Percentiles rank a stretch among this genome's conserved stretches.
These are phyloP conservation scores for Eolophus roseicapilla DNA, from an alignment of 2,113 vertebrate genomes.

Conservation along the genomic window DNA sequence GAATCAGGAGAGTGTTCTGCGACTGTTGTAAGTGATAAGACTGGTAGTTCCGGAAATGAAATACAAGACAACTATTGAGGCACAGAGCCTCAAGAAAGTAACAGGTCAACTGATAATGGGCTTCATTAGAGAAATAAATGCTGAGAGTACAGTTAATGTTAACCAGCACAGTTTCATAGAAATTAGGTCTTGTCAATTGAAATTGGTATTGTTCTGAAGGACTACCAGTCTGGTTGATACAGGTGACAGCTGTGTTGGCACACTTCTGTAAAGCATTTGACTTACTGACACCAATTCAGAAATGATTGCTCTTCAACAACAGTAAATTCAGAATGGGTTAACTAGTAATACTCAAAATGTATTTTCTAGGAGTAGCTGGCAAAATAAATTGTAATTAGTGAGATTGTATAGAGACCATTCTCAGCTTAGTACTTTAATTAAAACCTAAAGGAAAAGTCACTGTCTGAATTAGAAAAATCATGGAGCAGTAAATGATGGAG, in stretches of 20 bases:
- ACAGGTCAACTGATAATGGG: not conserved
- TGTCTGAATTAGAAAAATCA: not conserved
- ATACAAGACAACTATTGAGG: not conserved
- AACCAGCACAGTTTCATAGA: not conserved
- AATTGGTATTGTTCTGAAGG: not conserved
- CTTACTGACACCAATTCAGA: not conserved
- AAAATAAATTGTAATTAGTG: not conserved
- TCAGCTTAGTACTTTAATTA: not conserved
- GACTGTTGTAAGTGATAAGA: not conserved
- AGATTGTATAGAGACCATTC: not conserved
- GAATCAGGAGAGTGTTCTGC: not conserved
- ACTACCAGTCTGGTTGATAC: not conserved
- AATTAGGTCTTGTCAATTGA: not conserved
- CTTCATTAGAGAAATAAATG: not conserved
- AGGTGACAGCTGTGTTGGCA: not conserved
- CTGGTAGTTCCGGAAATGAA: not conserved
- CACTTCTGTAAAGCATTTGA: not conserved
- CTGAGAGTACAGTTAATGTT: not conserved
- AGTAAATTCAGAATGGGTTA: not conserved
- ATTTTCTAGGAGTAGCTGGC: not conserved
- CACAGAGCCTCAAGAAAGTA: not conserved
- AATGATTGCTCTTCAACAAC: not conserved
- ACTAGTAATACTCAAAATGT: not conserved
- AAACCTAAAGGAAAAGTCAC: not conserved
- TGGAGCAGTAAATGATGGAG: not conserved